Evolutionary conservation across 1,140 invertebrate genomes (phyloP).

Genomic region (Pogonognathellus flavescens): DNA sequence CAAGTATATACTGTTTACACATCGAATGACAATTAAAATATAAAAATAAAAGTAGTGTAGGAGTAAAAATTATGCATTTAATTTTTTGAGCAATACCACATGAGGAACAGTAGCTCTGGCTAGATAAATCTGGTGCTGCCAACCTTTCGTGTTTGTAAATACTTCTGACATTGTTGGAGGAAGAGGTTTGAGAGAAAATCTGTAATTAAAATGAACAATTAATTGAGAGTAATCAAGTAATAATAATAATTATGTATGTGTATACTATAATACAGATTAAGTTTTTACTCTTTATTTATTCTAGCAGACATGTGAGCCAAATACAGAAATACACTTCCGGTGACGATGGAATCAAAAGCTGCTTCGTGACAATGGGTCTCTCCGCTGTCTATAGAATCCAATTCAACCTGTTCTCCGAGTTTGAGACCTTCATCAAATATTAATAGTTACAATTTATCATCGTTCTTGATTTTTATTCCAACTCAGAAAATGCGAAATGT

Average conservation of each 20-base stretch:
- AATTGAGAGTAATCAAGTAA: no score
- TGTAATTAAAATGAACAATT: background rate
- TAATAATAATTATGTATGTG: no score
- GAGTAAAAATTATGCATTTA: no score
- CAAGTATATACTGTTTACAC: slow-evolving; percentile 26
- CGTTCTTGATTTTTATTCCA: background rate
- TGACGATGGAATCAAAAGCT: slow-evolving; percentile 53
- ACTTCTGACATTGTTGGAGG: slow-evolving; percentile 48
- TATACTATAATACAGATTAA: no score
- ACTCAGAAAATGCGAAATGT: background rate
- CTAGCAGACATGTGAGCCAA: slow-evolving; percentile 51
- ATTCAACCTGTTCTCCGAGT: background rate
- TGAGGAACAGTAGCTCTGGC: slow-evolving; percentile 37
- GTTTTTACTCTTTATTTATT: slow-evolving; percentile 55
- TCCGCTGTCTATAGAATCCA: background rate
- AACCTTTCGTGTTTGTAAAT: slow-evolving; percentile 4
- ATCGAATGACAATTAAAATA: no score
- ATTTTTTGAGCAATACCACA: no score
- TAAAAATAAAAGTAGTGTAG: no score
- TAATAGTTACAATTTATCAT: no score
- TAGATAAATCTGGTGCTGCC: slow-evolving; percentile 53
- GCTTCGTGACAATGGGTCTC: slow-evolving; percentile 27
- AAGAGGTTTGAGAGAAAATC: slow-evolving; percentile 22
- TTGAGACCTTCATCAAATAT: background rate
- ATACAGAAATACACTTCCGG: slow-evolving; percentile 52